Evolutionary conservation across 92 coral and sea anemone species (phyloP).

Genomic region (Metridium senile): DNA sequence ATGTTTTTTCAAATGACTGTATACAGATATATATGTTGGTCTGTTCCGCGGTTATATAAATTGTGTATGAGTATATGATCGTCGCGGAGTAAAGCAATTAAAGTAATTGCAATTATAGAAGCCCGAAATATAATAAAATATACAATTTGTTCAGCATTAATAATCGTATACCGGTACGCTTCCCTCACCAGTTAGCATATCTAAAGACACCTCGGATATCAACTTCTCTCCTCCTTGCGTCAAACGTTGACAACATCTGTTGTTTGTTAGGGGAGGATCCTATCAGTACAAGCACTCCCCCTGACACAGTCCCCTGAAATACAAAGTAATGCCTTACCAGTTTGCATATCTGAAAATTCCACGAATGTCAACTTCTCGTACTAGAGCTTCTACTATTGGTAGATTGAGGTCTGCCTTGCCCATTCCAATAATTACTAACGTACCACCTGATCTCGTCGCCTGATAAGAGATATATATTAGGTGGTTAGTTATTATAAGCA

Average conservation of each 20-base stretch:
- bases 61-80: too few species aligned
- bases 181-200: slow-evolving; percentile 87
- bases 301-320: slow-evolving; percentile 78
- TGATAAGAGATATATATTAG: slow-evolving; percentile 24
- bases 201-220: slow-evolving; percentile 92
- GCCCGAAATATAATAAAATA: too few species aligned
- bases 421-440: slow-evolving; percentile 89
- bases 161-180: too few species aligned
- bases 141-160: too few species aligned
- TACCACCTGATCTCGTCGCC: slow-evolving; percentile 96
- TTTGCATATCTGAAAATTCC: slow-evolving; percentile 94
- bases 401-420: slow-evolving; percentile 74
- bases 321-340: slow-evolving; percentile 68
- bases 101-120: too few species aligned
- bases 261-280: slow-evolving; percentile 64
- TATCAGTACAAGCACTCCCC: slow-evolving; percentile 79
- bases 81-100: too few species aligned
- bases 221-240: slow-evolving; percentile 86
- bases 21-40: too few species aligned
- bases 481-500: neutral
- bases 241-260: slow-evolving; percentile 62
- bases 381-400: slow-evolving; percentile 85
- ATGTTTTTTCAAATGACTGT: too few species aligned
- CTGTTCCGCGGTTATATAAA: too few species aligned
- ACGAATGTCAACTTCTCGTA: slow-evolving; percentile 92